Conservation (phyloP, 2,113 vertebrate genomes). For the Actinemys pallida region DNA sequence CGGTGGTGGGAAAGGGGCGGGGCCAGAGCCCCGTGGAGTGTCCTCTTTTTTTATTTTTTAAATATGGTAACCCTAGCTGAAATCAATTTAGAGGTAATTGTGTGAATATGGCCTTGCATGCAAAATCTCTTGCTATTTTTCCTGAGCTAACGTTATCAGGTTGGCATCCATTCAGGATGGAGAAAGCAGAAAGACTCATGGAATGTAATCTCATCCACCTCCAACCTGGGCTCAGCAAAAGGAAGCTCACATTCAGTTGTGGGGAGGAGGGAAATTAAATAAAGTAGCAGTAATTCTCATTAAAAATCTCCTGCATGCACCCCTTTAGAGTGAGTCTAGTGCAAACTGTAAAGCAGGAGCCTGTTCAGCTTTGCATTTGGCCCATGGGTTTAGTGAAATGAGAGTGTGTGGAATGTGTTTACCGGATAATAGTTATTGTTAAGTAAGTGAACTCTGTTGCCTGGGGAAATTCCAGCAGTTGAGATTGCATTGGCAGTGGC, state of each 20-base stretch:
- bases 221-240: not conserved
- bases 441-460: constrained; percentile 57
- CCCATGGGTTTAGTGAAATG: constrained; percentile 41
- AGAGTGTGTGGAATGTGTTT: constrained; percentile 72
- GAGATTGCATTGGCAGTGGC: not conserved
- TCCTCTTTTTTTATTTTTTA: too few relatives aligned
- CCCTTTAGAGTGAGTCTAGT: not conserved
- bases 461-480: constrained; percentile 43
- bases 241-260: not conserved
- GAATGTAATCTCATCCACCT: not conserved
- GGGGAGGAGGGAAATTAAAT: not conserved
- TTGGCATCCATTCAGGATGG: accelerated
- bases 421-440: constrained; percentile 55
- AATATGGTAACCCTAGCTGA: not conserved
- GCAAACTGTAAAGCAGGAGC: constrained; percentile 27
- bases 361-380: constrained; percentile 49
- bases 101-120: not conserved
- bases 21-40: too few relatives aligned
- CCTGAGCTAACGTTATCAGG: not conserved
- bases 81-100: accelerated
- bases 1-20: too few relatives aligned
- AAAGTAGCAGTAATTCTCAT: not conserved
- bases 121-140: not conserved
- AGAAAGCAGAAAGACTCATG: not conserved
- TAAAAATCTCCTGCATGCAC: not conserved